Percentiles rank a stretch among this genome's conserved stretches.
phyloP scores from a whole-genome alignment of 2,888 invertebrate species.

The Ichneumoninae sp. region DNA sequence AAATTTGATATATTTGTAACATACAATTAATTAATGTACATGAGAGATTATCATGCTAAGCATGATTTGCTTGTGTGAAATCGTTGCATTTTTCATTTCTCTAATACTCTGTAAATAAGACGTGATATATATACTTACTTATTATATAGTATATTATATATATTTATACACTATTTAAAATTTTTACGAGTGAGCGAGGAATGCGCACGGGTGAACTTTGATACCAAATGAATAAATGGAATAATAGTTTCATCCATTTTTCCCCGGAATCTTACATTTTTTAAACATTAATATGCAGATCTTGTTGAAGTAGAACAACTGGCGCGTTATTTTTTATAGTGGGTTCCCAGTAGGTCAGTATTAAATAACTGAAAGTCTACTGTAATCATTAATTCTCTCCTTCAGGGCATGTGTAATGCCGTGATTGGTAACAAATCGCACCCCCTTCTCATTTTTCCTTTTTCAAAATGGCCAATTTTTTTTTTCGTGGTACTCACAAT shows the following conservation, averaged over 20 bases:
- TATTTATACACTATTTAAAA: conserved; percentile 78
- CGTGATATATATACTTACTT: conserved; percentile 65
- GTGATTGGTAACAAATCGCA: too few species aligned
- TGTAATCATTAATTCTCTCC: too few species aligned
- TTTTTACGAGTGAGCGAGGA: conserved; percentile 71
- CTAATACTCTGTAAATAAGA: conserved; percentile 71
- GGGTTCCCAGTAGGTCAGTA: too few species aligned
- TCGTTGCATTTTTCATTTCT: conserved; percentile 59
- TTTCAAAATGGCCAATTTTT: too few species aligned
- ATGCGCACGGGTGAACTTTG: conserved; percentile 62
- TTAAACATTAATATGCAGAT: not conserved
- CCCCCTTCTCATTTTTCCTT: too few species aligned
- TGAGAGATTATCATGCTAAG: conserved; percentile 31
- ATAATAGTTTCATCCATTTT: conserved; percentile 32
- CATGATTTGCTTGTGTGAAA: conserved; percentile 16
- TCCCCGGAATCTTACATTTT: not conserved
- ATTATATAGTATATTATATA: conserved; percentile 67
- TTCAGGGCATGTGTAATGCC: too few species aligned
- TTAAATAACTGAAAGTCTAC: too few species aligned
- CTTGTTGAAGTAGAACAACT: too few species aligned
- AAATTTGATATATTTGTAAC: conserved; percentile 44
- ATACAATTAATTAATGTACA: conserved; percentile 32
- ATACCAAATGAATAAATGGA: conserved; percentile 63
- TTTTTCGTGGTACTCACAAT: too few species aligned
- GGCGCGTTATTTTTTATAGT: too few species aligned